Percentiles rank a stretch among this genome's conserved stretches.
Conservation (phyloP, 2,113 vertebrate genomes). For the Chiloscyllium plagiosum region DNA sequence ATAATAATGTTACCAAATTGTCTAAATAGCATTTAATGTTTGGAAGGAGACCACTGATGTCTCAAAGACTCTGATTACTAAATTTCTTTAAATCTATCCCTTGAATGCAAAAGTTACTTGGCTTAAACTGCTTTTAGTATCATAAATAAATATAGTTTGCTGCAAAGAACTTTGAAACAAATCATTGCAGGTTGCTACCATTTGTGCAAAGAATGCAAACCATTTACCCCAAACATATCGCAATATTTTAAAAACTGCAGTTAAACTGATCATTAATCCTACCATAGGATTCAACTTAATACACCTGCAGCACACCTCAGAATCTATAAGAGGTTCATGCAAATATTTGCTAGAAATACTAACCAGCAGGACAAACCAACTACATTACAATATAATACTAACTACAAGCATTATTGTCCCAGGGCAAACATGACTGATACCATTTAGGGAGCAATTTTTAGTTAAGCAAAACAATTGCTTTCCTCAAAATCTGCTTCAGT, state of each 20-base stretch:
- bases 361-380: neutral
- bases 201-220: neutral
- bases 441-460: slow-evolving; percentile 9
- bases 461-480: neutral
- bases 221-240: neutral
- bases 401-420: neutral
- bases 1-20: slow-evolving; percentile 11
- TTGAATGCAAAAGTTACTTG: slow-evolving; percentile 12
- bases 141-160: neutral
- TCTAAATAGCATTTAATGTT: slow-evolving; percentile 12
- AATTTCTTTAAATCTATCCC: slow-evolving; percentile 30
- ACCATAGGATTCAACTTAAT: slow-evolving; percentile 1
- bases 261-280: slow-evolving; percentile 22
- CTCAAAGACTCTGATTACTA: neutral
- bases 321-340: neutral
- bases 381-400: neutral
- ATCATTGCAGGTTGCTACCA: neutral
- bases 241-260: neutral
- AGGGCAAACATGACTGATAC: neutral
- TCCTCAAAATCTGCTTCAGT: slow-evolving; percentile 17
- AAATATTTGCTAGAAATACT: neutral
- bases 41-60: neutral
- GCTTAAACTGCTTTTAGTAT: neutral
- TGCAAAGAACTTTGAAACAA: neutral
- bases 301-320: neutral